Conservation (phyloP, 2,888 invertebrate genomes). For the Metalampra italica region DNA sequence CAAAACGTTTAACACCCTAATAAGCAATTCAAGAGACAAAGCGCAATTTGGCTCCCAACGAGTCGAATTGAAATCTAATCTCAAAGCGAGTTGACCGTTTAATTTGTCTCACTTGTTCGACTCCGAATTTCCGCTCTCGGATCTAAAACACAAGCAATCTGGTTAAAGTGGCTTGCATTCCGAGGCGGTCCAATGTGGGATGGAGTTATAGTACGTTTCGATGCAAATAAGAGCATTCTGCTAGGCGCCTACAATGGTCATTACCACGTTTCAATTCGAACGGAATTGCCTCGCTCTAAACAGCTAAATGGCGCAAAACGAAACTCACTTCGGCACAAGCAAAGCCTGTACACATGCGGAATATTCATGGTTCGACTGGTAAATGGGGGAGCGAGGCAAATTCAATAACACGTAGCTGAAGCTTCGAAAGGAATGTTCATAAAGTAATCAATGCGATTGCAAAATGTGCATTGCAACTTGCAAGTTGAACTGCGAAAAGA, state of each 20-base stretch:
- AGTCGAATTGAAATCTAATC: slow-evolving; percentile 27
- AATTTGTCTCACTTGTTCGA: slow-evolving; percentile 25
- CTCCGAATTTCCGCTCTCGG: slow-evolving; percentile 25
- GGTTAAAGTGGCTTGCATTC: slow-evolving; percentile 37
- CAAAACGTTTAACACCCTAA: slow-evolving; percentile 28
- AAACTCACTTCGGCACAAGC: slow-evolving; percentile 36
- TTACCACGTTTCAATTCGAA: slow-evolving; percentile 66
- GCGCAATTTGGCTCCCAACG: slow-evolving; percentile 31
- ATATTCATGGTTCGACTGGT: slow-evolving; percentile 47
- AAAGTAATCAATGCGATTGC: slow-evolving; percentile 33
- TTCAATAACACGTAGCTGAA: slow-evolving; percentile 30
- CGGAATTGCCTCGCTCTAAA: slow-evolving; percentile 51
- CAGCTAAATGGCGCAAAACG: slow-evolving; percentile 63
- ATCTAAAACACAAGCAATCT: slow-evolving; percentile 26
- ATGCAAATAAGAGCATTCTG: slow-evolving; percentile 67
- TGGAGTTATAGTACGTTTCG: slow-evolving; percentile 53
- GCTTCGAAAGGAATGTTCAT: slow-evolving; percentile 19
- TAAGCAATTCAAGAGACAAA: slow-evolving; percentile 36
- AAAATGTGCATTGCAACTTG: slow-evolving; percentile 24
- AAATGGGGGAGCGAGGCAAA: slow-evolving; percentile 43
- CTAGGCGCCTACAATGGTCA: slow-evolving; percentile 61
- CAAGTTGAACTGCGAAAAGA: slow-evolving; percentile 24
- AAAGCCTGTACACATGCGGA: slow-evolving; percentile 41
- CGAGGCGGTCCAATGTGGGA: slow-evolving; percentile 33
- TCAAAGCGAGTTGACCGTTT: slow-evolving; percentile 23